Evolutionary conservation across 2,113 vertebrate genomes (phyloP).

Genomic region (Poeciliopsis prolifica): DNA sequence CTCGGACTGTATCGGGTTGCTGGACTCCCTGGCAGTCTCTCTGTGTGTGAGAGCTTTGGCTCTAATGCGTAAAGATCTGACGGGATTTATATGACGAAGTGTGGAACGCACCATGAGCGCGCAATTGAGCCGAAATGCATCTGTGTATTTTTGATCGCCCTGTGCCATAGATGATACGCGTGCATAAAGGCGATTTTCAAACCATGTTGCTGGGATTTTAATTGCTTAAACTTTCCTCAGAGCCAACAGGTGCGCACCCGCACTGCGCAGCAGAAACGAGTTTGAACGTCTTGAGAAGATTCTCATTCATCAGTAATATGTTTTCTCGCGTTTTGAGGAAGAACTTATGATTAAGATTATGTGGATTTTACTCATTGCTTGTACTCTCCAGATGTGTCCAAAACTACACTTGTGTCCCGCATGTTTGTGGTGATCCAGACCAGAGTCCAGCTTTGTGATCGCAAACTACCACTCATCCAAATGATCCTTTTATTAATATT

Average conservation of each 20-base stretch:
- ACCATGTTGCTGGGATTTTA: slow-evolving; percentile 43
- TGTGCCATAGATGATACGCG: slow-evolving; percentile 26
- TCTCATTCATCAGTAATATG: slow-evolving; percentile 68
- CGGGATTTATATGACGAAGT: slow-evolving; percentile 50
- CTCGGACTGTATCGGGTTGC: slow-evolving; percentile 62
- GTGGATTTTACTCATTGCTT: slow-evolving; percentile 87
- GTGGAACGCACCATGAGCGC: slow-evolving; percentile 47
- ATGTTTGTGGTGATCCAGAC: slow-evolving; percentile 84
- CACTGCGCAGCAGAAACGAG: slow-evolving; percentile 41
- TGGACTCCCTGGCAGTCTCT: slow-evolving; percentile 28
- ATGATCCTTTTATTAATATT: slow-evolving; percentile 93
- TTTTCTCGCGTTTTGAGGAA: slow-evolving; percentile 48
- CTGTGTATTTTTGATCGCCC: slow-evolving; percentile 27
- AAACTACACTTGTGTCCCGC: slow-evolving; percentile 85
- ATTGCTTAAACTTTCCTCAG: slow-evolving; percentile 34
- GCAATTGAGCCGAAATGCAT: slow-evolving; percentile 47
- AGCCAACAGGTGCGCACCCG: slow-evolving; percentile 86
- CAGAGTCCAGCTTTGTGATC: slow-evolving; percentile 74
- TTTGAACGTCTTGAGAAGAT: slow-evolving; percentile 34
- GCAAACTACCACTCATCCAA: slow-evolving; percentile 84
- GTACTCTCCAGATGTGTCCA: slow-evolving; percentile 84
- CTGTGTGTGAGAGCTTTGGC: slow-evolving; percentile 30
- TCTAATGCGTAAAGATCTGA: slow-evolving; percentile 58
- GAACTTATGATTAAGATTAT: slow-evolving; percentile 88
- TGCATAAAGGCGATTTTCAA: slow-evolving; percentile 16